Evolutionary conservation across 2,113 vertebrate genomes (phyloP).

Genomic region (Gambusia affinis): DNA sequence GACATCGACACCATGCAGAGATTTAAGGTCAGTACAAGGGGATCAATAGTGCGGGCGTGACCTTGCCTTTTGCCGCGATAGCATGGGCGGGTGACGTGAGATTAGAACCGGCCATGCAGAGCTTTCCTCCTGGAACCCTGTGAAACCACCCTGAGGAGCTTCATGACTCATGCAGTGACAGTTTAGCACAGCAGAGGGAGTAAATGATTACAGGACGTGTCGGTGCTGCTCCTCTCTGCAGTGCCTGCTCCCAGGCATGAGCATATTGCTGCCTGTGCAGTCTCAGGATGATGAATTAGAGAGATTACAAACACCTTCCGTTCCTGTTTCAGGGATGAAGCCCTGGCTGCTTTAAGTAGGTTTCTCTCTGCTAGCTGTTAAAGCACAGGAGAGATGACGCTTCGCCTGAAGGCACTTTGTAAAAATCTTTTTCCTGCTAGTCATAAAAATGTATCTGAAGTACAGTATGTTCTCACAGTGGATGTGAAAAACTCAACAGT

Average conservation of each 20-base stretch:
- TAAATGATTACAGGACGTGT: constrained; percentile 59
- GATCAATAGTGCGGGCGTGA: constrained; percentile 49
- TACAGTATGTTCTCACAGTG: not conserved
- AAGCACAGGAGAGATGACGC: constrained; percentile 21
- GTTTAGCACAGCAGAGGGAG: constrained; percentile 69
- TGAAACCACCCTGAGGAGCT: constrained; percentile 26
- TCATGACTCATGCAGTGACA: constrained; percentile 58
- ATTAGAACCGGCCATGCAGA: constrained; percentile 38
- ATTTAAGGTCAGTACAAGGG: constrained; percentile 82
- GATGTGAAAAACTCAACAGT: not conserved
- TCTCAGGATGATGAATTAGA: constrained; percentile 54
- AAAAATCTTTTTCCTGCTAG: constrained; percentile 6
- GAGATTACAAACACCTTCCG: constrained; percentile 46
- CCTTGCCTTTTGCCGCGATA: constrained; percentile 36
- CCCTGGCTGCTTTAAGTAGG: constrained; percentile 26
- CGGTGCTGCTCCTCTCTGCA: constrained; percentile 48
- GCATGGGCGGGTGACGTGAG: constrained; percentile 53
- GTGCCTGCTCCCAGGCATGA: constrained; percentile 50
- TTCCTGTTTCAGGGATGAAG: constrained; percentile 38
- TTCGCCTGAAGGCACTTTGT: constrained; percentile 4
- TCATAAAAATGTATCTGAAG: not conserved
- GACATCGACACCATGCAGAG: constrained; percentile 86
- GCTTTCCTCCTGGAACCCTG: constrained; percentile 4
- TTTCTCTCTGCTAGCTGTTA: constrained; percentile 20
- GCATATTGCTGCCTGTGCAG: constrained; percentile 58